Percentiles rank a stretch among this genome's conserved stretches.
Evolutionary conservation across 1,140 invertebrate genomes (phyloP).

Genomic region (Brachionus koreanus): DNA sequence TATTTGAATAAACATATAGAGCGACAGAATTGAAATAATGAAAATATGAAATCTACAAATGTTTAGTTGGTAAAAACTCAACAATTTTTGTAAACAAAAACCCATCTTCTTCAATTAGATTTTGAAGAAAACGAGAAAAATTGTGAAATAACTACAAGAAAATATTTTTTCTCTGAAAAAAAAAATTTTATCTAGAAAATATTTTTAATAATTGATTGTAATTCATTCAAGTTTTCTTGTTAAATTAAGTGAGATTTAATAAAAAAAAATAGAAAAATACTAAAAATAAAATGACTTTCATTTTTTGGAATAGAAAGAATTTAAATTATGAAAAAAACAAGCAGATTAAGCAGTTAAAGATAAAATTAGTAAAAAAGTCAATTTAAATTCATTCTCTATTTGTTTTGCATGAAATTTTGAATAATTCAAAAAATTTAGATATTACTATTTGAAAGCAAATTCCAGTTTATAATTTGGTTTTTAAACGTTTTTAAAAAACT

Average conservation of each 20-base stretch:
- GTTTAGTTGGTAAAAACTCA: not conserved
- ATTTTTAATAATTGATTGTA: not conserved
- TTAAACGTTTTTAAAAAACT: no score
- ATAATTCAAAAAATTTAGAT: not conserved
- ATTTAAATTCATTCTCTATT: not conserved
- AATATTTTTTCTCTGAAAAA: not conserved
- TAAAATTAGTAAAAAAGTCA: not conserved
- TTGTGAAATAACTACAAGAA: not conserved
- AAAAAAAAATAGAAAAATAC: not conserved
- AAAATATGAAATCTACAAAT: not conserved
- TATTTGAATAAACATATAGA: no score
- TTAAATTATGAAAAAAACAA: not conserved
- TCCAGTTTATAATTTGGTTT: no score
- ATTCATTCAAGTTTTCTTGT: not conserved
- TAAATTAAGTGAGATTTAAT: not conserved
- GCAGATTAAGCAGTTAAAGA: not conserved
- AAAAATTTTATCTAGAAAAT: not conserved
- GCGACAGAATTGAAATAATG: not conserved
- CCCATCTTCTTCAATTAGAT: not conserved
- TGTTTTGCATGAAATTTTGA: not conserved
- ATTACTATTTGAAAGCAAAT: no score
- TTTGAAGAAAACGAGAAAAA: not conserved
- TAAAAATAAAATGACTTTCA: not conserved
- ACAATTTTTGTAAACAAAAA: not conserved
- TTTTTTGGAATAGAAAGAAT: not conserved